Percentiles rank a stretch among this genome's conserved stretches.
These are phyloP conservation scores for Delia radicum DNA, from an alignment of 1,140 invertebrate species.

Conservation along the genomic window DNA sequence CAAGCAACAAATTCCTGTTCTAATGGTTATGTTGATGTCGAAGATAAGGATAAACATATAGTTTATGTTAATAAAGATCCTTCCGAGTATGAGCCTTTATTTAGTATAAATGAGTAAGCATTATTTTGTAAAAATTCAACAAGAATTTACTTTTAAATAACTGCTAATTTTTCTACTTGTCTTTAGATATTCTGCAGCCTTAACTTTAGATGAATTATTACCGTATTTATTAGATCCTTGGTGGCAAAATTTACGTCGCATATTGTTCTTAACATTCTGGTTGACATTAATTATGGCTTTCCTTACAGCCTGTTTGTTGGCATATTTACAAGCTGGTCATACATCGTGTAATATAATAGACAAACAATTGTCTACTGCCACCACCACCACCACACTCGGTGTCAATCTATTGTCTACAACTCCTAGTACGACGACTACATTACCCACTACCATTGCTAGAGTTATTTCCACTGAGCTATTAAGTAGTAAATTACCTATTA, in stretches of 20 bases:
- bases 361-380: not conserved
- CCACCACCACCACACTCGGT: not conserved
- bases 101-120: not conserved
- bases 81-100: not conserved
- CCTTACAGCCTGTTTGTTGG: not conserved
- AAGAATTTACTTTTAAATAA: too few species aligned
- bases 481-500: not conserved
- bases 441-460: not conserved
- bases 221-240: constrained; percentile 1
- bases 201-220: not conserved
- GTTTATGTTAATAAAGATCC: constrained; percentile 3
- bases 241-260: not conserved
- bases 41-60: not conserved
- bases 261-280: constrained; percentile 8
- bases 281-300: not conserved
- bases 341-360: not conserved
- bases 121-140: not conserved
- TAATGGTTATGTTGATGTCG: not conserved
- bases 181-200: not conserved
- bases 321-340: not conserved
- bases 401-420: not conserved
- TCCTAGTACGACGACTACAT: not conserved
- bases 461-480: not conserved
- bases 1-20: too few species aligned
- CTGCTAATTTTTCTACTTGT: not conserved